Conservation (phyloP, 2,113 vertebrate genomes). For the Grantiella picta region DNA sequence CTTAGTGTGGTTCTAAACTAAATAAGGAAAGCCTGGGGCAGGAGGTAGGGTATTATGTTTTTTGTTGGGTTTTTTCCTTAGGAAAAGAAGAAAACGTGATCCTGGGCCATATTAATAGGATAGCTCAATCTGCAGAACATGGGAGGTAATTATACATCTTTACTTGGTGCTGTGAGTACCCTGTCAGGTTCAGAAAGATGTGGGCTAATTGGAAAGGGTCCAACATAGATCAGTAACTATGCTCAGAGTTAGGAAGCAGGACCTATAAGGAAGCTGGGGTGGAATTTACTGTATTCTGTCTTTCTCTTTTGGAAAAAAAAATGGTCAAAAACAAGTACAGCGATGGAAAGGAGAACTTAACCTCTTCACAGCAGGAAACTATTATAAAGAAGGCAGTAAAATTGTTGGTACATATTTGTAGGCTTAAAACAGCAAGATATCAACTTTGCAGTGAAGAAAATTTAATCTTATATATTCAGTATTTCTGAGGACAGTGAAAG, state of each 20-base stretch:
- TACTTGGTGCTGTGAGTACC: background rate
- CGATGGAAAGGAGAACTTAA: background rate
- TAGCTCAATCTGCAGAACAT: background rate
- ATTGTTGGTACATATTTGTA: background rate
- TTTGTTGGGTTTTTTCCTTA: background rate
- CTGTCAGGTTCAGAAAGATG: background rate
- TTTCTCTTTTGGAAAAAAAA: background rate
- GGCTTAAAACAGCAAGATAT: background rate
- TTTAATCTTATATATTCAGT: background rate
- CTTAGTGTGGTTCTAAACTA: background rate
- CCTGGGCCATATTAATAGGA: background rate
- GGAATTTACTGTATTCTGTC: background rate
- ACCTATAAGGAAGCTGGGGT: constrained; percentile 14
- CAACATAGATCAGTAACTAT: background rate
- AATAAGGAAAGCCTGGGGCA: background rate
- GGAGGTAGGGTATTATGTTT: background rate
- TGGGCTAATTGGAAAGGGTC: background rate
- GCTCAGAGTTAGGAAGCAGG: background rate
- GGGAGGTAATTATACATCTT: background rate
- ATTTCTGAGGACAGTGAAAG: background rate
- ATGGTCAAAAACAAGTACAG: background rate
- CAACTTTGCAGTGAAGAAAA: background rate
- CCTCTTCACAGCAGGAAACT: background rate
- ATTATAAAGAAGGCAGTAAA: background rate
- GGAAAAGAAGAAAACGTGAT: background rate